These are phyloP conservation scores for Phenganax stokvisi DNA, from an alignment of 92 coral and sea anemone genomes.

Conservation along the genomic window DNA sequence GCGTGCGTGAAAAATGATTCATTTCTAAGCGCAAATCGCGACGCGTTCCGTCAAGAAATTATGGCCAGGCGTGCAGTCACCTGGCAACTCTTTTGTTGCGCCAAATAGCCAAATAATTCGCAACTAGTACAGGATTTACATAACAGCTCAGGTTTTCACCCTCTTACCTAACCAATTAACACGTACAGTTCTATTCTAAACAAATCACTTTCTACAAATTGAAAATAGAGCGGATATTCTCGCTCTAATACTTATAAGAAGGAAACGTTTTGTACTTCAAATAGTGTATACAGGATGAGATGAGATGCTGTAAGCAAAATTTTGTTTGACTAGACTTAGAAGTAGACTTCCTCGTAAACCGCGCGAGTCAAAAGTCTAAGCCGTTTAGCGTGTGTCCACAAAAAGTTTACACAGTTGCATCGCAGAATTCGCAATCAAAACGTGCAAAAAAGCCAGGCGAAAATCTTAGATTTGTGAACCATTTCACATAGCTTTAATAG, in stretches of 20 bases:
- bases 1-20: slow-evolving; percentile 36
- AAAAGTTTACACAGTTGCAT: slow-evolving; percentile 39
- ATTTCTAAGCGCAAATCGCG: slow-evolving; percentile 3
- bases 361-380: slow-evolving; percentile 36
- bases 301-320: neutral
- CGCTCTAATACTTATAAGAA: neutral
- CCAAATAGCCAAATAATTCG: slow-evolving; percentile 29
- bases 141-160: slow-evolving; percentile 37
- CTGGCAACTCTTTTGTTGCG: slow-evolving; percentile 23
- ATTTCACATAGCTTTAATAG: neutral
- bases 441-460: neutral
- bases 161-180: slow-evolving; percentile 39
- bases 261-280: slow-evolving; percentile 2
- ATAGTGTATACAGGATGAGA: neutral
- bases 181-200: slow-evolving; percentile 26
- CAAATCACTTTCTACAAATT: slow-evolving; percentile 14
- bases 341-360: slow-evolving; percentile 24
- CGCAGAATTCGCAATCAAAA: slow-evolving; percentile 17
- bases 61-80: slow-evolving; percentile 23
- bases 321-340: neutral
- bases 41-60: slow-evolving; percentile 23
- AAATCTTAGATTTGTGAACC: neutral
- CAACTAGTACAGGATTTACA: slow-evolving; percentile 35
- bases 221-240: neutral
- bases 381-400: slow-evolving; percentile 41